Evolutionary conservation across 1,140 invertebrate species (phyloP).

Genomic region (Globodera ellingtonae): DNA sequence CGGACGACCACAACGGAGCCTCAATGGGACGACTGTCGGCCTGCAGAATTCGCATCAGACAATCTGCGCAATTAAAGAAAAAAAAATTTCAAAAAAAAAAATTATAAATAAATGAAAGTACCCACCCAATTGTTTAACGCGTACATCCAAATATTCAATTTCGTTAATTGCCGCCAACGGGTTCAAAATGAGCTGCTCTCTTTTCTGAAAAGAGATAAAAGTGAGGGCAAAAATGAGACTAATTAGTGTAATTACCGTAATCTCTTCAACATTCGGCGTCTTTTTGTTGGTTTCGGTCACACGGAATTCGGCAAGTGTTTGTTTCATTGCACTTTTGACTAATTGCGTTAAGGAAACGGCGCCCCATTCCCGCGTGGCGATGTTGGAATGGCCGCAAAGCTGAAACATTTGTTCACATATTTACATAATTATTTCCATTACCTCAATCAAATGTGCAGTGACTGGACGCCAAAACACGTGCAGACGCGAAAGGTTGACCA

Average conservation of each 20-base stretch:
- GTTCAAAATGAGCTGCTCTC: slow-evolving; percentile 78
- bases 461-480: slow-evolving; percentile 92
- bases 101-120: neutral
- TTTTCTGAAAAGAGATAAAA: slow-evolving; percentile 36
- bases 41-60: slow-evolving; percentile 75
- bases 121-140: slow-evolving; percentile 79
- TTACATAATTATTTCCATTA: slow-evolving; percentile 63
- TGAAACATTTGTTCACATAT: slow-evolving; percentile 36
- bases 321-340: slow-evolving; percentile 76
- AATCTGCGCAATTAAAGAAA: slow-evolving; percentile 71
- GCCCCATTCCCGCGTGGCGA: slow-evolving; percentile 92
- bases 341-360: slow-evolving; percentile 92
- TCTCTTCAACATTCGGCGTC: neutral
- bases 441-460: slow-evolving; percentile 92
- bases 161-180: slow-evolving; percentile 86
- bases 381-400: slow-evolving; percentile 87
- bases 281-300: slow-evolving; percentile 1
- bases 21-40: slow-evolving; percentile 32
- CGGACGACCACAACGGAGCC: slow-evolving; percentile 88
- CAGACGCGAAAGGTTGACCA: slow-evolving; percentile 88
- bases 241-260: slow-evolving; percentile 24
- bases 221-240: neutral
- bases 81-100: too few species aligned
- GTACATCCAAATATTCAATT: slow-evolving; percentile 85
- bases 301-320: slow-evolving; percentile 12